A percentile compares a stretch with the other conserved stretches of the same genome.
Evolutionary conservation across 2,113 vertebrate genomes (phyloP).

Genomic region (Pandion haliaetus): DNA sequence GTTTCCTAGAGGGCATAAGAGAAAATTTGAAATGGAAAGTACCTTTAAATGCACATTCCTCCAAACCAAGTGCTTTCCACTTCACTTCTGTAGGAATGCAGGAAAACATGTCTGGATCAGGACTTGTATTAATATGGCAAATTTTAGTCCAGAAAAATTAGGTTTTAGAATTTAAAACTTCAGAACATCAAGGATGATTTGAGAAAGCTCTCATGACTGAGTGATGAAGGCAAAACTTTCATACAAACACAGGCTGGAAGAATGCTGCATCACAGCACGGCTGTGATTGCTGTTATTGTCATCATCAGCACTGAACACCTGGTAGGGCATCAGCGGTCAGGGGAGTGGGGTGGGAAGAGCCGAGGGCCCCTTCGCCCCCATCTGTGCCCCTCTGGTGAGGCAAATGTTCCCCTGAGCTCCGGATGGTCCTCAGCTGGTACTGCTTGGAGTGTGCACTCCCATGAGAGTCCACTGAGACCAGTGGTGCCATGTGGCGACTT

Average conservation of each 20-base stretch:
- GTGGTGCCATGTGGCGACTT: neutral
- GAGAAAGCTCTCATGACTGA: neutral
- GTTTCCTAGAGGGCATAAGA: neutral
- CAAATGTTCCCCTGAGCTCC: neutral
- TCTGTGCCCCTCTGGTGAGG: neutral
- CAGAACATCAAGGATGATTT: neutral
- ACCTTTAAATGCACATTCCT: neutral
- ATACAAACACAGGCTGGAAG: neutral
- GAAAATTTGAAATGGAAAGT: neutral
- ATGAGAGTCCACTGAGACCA: neutral
- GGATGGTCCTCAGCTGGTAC: neutral
- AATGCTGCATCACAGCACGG: accelerated
- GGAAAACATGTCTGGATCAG: neutral
- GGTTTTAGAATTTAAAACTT: neutral
- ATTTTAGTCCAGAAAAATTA: neutral
- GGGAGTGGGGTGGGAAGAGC: neutral
- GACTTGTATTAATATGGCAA: neutral
- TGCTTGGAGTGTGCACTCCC: neutral
- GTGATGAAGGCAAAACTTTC: neutral
- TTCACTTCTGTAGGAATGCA: neutral
- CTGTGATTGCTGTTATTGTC: neutral
- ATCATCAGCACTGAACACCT: neutral
- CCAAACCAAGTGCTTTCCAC: neutral
- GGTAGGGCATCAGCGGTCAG: neutral
- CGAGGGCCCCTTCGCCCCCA: neutral